These are phyloP conservation scores for Lithobates pipiens DNA, from an alignment of 2,797 vertebrate genomes.

Conservation along the genomic window DNA sequence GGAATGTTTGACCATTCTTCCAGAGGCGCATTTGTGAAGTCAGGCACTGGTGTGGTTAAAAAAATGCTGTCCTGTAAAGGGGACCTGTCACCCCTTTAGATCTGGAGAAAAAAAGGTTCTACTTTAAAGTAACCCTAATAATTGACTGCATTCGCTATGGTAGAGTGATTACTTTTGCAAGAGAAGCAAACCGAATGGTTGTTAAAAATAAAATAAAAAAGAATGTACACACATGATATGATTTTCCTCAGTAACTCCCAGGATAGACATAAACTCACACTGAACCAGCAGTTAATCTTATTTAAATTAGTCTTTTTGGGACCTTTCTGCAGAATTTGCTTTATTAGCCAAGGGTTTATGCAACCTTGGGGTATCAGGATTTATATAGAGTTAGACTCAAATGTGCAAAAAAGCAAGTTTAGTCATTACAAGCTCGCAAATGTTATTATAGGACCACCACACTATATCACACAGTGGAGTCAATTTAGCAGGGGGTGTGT, in stretches of 20 bases:
- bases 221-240: constrained; percentile 45
- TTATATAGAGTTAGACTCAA: constrained; percentile 53
- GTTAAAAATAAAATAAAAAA: background rate
- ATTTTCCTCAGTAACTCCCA: constrained; percentile 41
- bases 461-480: background rate
- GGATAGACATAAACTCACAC: constrained; percentile 50
- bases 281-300: constrained; percentile 59
- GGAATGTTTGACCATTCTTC: too few species aligned
- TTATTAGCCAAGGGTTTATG: constrained; percentile 59
- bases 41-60: too few species aligned
- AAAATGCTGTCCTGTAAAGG: too few species aligned
- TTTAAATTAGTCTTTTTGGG: constrained; percentile 62
- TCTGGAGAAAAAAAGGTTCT: too few species aligned
- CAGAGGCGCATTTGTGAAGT: too few species aligned
- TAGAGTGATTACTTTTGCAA: constrained; percentile 38
- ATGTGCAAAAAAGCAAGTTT: constrained; percentile 49
- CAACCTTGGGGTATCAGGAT: constrained; percentile 57
- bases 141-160: background rate
- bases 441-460: constrained; percentile 18
- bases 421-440: constrained; percentile 23
- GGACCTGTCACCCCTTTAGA: background rate
- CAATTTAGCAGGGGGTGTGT: background rate
- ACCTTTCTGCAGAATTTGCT: constrained; percentile 60
- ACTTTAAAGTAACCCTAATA: background rate
- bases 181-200: constrained; percentile 21